Base-by-base conservation (phyloP, 2,113 vertebrate genomes). In the Dipodomys merriami region DNA sequence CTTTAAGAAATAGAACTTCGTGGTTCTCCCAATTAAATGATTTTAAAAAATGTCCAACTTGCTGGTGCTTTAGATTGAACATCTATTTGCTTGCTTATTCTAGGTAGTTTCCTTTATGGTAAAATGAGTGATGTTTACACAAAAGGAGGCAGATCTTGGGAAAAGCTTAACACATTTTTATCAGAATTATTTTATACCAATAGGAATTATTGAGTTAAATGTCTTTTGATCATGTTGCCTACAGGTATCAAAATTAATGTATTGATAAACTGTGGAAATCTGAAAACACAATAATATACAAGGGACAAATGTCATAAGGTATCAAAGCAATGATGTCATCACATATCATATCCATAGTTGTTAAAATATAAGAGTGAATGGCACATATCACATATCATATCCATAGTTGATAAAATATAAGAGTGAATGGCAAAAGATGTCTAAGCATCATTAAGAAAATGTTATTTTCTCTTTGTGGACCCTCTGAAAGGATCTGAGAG, bases 131-230 rank as follows among this genome's bases (percentile, higher is more conserved):
- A 49, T 18, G 77, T 90, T 2, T 68, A 20, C 88, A 19, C 27
- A 74, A 19, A 90, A 33, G 25, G 8, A 82, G 23, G 7, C 12
- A 80, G n/a, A 90, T 27, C 60, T 85, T 29, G 3, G 27, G 78
- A 93, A 83, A 53, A 39, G 5, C 39, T 39, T 39, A 39, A 39
- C 39, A 53, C 49, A 9, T 13, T 13, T 49, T 9, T 78, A 8
- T 20, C 62, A 91, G 12, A 30, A 64, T 53, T n/a, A 12, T 80
- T 19, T 82, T 10, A 84, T 0, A 71, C 6, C 19, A 60, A 94
- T 91, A 83, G 94, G 91, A 78, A 78, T 2, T 68, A 39, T 84
- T 91, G 7, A 86, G 6, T 9, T 44, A 80, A 64, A 27, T 83
- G 72, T 68, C 6, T 80, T 64, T 60, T 64, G 35, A 69, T 73